Conservation (phyloP, 2,888 invertebrate species). For the Lycocerus yunnanus region DNA sequence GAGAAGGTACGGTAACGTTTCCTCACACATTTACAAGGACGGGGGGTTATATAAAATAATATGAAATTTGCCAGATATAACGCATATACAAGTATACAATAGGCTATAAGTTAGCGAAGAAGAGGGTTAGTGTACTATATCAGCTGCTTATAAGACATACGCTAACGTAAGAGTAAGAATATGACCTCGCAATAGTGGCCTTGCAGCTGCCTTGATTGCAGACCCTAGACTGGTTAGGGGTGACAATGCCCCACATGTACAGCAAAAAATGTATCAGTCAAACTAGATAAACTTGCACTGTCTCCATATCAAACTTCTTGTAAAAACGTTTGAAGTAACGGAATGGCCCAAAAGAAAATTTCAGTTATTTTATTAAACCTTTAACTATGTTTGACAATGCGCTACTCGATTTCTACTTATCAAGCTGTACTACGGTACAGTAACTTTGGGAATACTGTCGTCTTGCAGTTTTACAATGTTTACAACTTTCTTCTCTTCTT, state of each 20-base stretch:
- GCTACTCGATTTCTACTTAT: not conserved
- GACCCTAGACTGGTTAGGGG: slow-evolving; percentile 39
- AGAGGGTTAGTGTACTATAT: slow-evolving; percentile 30
- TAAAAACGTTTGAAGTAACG: slow-evolving; percentile 12
- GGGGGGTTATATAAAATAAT: slow-evolving; percentile 18
- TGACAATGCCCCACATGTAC: slow-evolving; percentile 32
- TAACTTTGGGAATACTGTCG: not conserved
- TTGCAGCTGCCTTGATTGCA: slow-evolving; percentile 39
- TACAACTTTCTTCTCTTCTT: not conserved
- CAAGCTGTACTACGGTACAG: not conserved
- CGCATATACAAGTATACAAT: slow-evolving; percentile 27
- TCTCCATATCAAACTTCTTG: slow-evolving; percentile 24
- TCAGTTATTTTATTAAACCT: not conserved
- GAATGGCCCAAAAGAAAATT: slow-evolving; percentile 7
- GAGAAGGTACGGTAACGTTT: slow-evolving; percentile 12
- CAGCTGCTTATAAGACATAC: slow-evolving; percentile 35
- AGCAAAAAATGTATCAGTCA: slow-evolving; percentile 32
- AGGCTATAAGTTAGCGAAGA: slow-evolving; percentile 27
- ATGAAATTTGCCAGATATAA: slow-evolving; percentile 30
- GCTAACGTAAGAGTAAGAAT: slow-evolving; percentile 34
- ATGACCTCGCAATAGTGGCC: slow-evolving; percentile 38
- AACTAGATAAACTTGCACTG: slow-evolving; percentile 38
- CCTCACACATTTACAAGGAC: not conserved
- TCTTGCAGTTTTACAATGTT: not conserved
- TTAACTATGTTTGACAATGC: not conserved